Evolutionary conservation across 2,888 invertebrate genomes (phyloP).

Genomic region (Chymomyza procnemis): DNA sequence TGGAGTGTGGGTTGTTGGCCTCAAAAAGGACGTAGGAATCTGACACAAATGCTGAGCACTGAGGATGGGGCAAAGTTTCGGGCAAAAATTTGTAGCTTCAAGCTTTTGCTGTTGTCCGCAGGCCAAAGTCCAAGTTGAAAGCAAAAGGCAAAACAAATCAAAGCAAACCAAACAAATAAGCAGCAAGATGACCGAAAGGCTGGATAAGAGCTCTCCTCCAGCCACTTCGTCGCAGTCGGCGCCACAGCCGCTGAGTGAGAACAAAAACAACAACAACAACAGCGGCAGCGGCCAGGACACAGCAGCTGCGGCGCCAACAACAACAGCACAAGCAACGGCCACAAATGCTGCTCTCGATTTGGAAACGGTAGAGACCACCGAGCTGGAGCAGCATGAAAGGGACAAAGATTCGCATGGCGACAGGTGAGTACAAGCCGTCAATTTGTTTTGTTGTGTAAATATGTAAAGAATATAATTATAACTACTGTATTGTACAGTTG

Average conservation of each 20-base stretch:
- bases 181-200: constrained; percentile 13
- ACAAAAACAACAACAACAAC: constrained; percentile 31
- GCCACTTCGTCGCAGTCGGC: constrained; percentile 20
- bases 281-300: constrained; percentile 20
- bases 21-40: background rate
- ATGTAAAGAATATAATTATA: background rate
- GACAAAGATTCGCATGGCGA: constrained; percentile 47
- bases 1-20: background rate
- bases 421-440: constrained; percentile 47
- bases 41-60: too few species aligned
- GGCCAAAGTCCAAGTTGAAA: background rate
- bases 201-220: background rate
- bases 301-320: background rate
- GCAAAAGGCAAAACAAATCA: background rate
- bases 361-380: constrained; percentile 6
- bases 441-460: background rate
- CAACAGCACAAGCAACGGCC: background rate
- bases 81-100: background rate
- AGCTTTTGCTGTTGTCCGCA: background rate
- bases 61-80: background rate
- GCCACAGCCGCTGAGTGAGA: constrained; percentile 10
- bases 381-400: constrained; percentile 31
- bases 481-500: background rate
- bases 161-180: constrained; percentile 34
- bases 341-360: background rate